Conservation (phyloP, 2,113 vertebrate genomes). For the Polypterus bichir region DNA sequence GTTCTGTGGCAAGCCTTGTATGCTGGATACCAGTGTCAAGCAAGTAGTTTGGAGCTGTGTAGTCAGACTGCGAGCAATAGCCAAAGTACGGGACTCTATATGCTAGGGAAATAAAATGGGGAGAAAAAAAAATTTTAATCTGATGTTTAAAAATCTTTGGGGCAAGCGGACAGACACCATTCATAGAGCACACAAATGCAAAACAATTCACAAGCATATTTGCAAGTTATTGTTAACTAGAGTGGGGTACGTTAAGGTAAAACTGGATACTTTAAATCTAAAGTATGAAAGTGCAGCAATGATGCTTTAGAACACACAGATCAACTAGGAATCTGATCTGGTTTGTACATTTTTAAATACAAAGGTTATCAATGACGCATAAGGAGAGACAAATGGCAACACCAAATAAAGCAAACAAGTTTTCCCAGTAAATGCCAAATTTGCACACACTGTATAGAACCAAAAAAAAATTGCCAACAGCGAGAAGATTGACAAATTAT, state of each 20-base stretch:
- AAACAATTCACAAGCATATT: neutral
- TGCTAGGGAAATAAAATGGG: constrained; percentile 34
- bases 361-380: too few relatives aligned
- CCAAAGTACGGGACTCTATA: constrained; percentile 72
- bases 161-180: neutral
- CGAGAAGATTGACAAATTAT: too few relatives aligned
- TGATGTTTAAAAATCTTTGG: neutral
- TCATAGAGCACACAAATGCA: neutral
- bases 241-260: too few relatives aligned
- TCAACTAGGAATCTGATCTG: too few relatives aligned
- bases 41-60: constrained; percentile 65
- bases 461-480: neutral
- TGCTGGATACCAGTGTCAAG: constrained; percentile 49
- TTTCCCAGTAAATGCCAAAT: neutral
- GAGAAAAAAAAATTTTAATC: constrained; percentile 2
- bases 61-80: constrained; percentile 56
- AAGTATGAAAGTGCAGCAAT: too few relatives aligned
- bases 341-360: too few relatives aligned
- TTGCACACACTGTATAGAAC: neutral
- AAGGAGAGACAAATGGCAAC: too few relatives aligned
- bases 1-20: constrained; percentile 69
- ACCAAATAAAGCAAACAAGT: too few relatives aligned
- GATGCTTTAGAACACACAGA: too few relatives aligned
- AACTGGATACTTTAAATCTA: too few relatives aligned
- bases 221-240: too few relatives aligned